Evolutionary conservation across 2,888 invertebrate species (phyloP).

Genomic region (Epistrophella euchroma): DNA sequence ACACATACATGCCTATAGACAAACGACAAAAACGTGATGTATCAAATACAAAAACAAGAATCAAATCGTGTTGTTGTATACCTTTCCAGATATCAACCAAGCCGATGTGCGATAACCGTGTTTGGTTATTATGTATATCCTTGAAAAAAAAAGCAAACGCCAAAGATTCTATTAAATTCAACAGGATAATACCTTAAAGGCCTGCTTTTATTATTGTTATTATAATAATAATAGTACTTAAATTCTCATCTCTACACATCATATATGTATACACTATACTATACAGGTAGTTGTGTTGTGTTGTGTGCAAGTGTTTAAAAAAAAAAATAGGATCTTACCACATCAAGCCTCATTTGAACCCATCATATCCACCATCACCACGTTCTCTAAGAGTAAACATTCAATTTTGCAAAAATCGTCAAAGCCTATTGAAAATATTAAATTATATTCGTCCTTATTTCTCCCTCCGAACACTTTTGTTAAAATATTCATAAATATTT

Average conservation of each 20-base stretch:
- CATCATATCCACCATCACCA: not conserved
- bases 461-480: slow-evolving; percentile 7
- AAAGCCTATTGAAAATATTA: slow-evolving; percentile 71
- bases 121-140: slow-evolving; percentile 2
- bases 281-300: not conserved
- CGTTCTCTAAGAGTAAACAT: slow-evolving; percentile 43
- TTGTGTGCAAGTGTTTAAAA: not conserved
- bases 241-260: slow-evolving; percentile 33
- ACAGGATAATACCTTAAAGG: slow-evolving; percentile 72
- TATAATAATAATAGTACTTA: slow-evolving; percentile 71
- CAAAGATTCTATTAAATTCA: slow-evolving; percentile 73
- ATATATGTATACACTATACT: no score
- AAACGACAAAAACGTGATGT: slow-evolving; percentile 70
- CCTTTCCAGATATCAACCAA: not conserved
- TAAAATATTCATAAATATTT: slow-evolving; percentile 71
- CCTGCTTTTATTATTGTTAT: slow-evolving; percentile 59
- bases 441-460: slow-evolving; percentile 67
- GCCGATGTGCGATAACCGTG: not conserved
- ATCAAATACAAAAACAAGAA: slow-evolving; percentile 60
- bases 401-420: slow-evolving; percentile 65
- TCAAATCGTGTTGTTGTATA: slow-evolving; percentile 7
- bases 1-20: slow-evolving; percentile 3
- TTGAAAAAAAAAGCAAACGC: slow-evolving; percentile 24
- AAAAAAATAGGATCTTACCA: not conserved
- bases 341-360: slow-evolving; percentile 4